Evolutionary conservation across 2,888 invertebrate genomes (phyloP).

Genomic region (Slavum lentiscoides): DNA sequence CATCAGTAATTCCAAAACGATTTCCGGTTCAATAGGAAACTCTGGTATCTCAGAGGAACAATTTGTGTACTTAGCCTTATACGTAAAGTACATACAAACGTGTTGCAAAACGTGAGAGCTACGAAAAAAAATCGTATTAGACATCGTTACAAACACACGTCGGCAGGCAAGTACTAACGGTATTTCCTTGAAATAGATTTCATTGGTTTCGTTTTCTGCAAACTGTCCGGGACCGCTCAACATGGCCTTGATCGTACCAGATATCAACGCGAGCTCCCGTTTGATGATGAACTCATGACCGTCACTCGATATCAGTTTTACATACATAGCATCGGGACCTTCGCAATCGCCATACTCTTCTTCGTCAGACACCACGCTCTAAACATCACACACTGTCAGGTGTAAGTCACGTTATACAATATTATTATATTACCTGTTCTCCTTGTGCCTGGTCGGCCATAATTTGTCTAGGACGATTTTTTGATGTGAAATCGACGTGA

Average conservation of each 20-base stretch:
- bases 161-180: slow-evolving; percentile 76
- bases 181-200: slow-evolving; percentile 98
- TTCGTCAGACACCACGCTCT: not conserved
- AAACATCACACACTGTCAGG: not conserved
- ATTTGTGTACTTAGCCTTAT: slow-evolving; percentile 97
- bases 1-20: slow-evolving; percentile 84
- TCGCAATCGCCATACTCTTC: slow-evolving; percentile 76
- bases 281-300: slow-evolving; percentile 99
- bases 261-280: slow-evolving; percentile 95
- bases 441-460: not conserved
- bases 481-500: not conserved
- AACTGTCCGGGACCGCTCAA: slow-evolving; percentile 97
- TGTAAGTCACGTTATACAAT: not conserved
- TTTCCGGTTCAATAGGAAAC: slow-evolving; percentile 97
- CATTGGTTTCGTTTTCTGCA: slow-evolving; percentile 98
- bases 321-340: slow-evolving; percentile 87
- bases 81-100: slow-evolving; percentile 99
- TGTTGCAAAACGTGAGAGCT: slow-evolving; percentile 97
- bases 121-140: slow-evolving; percentile 55
- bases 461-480: not conserved
- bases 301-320: slow-evolving; percentile 58
- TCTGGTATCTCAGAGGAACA: slow-evolving; percentile 99
- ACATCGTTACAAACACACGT: not conserved
- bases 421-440: not conserved
- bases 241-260: slow-evolving; percentile 98